Base-by-base conservation (phyloP, 2,797 vertebrate genomes). In the Epinephelus malabaricus region DNA sequence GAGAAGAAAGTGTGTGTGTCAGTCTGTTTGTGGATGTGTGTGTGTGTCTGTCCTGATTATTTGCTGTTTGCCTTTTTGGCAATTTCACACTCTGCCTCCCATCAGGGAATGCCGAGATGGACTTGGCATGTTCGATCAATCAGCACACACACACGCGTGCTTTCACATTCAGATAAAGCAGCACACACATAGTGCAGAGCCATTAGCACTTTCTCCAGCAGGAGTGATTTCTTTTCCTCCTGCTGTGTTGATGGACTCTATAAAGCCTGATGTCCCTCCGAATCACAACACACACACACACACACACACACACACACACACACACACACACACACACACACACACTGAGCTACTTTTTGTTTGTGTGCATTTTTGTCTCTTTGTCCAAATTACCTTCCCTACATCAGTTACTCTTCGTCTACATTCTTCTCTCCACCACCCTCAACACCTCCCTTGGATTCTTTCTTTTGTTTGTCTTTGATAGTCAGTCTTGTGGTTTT, bases 41-140 rank as follows among this genome's bases (percentile, higher is more conserved):
- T 73, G 51, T 60, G 43, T 65, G 76, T 83, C 13, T 58, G 79
- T 83, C 76, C 76, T 85, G 90, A 68, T 86, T 90, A 77, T 86
- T 88, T 87, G 60, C 76, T 65, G 70, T 83, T 87, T 90, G 76
- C 81, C 86, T 84, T 88, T 87, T 81, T 92, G 91, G 88, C 89
- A 88, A 84, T 93, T 91, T 92, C 87, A 90, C 89, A 90, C 88
- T 79, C 78, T 76, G 73, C 56, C 88, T 92, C 86, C 88, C 92
- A 91, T 88, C 84, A 81, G 86, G 75, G 84, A 83, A 74, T 23
- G 62, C 13, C 6, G 79, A 89, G 85, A 92, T 92, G 89, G 92
- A 92, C 59, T 83, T 88, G 85, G 87, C 86, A 63, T 64, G 77
- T 93, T 85, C 78, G 61, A 90, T 92, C 92, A 92, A 84, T 92